phyloP scores from a whole-genome alignment of 53 echinoderm and acorn worm species.

The Echinometra lucunter region DNA sequence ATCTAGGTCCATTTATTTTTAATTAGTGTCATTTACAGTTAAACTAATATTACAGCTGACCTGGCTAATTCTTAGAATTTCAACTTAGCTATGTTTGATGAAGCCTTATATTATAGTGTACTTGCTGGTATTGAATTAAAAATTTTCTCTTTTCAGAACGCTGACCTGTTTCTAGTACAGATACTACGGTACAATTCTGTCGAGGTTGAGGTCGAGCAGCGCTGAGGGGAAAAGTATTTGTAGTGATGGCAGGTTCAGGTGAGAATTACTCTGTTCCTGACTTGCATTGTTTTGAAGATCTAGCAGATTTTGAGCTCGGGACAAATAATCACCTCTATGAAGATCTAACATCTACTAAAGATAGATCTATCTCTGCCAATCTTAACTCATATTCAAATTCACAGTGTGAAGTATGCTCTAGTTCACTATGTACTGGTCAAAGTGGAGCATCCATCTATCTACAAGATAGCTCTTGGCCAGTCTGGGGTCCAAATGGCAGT shows the following conservation, averaged over 20 bases:
- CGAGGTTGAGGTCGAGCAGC: not conserved
- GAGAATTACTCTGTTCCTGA: constrained; percentile 67
- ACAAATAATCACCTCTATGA: constrained; percentile 1
- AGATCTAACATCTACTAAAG: constrained; percentile 38
- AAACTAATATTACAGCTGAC: too few relatives aligned
- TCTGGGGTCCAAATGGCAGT: constrained; percentile 2
- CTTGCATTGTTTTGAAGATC: constrained; percentile 71
- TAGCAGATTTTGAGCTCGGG: constrained; percentile 43
- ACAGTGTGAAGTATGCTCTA: constrained; percentile 15
- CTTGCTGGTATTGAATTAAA: too few relatives aligned
- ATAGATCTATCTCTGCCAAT: not conserved
- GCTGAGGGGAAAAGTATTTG: not conserved
- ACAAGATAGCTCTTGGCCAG: not conserved
- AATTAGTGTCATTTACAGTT: too few relatives aligned
- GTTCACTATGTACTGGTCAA: not conserved
- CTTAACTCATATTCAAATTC: not conserved
- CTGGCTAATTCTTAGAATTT: too few relatives aligned
- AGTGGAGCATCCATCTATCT: not conserved
- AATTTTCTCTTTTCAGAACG: not conserved
- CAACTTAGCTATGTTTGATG: too few relatives aligned
- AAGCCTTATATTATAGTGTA: too few relatives aligned
- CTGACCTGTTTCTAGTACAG: not conserved
- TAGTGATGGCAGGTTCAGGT: constrained; percentile 3
- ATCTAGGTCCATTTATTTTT: too few relatives aligned
- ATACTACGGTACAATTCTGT: not conserved